These are phyloP conservation scores for Pantherophis guttatus DNA, from an alignment of 2,113 vertebrate genomes.

Conservation along the genomic window DNA sequence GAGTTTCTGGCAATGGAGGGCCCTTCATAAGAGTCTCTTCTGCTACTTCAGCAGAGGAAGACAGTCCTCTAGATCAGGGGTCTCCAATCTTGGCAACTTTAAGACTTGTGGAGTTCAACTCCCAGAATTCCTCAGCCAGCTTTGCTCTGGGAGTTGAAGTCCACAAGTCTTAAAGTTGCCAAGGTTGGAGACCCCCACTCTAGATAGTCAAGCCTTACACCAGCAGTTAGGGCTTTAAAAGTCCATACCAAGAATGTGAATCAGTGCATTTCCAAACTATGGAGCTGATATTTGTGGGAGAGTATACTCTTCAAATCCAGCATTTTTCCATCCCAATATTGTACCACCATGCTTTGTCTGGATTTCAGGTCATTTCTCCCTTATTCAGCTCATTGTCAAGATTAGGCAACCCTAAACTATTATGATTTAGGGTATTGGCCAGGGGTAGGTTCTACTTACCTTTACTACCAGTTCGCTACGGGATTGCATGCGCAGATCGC, in stretches of 20 bases:
- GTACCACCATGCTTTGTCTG: neutral
- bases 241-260: neutral
- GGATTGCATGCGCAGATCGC: no score
- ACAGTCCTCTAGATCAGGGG: neutral
- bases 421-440: neutral
- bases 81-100: no score
- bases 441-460: no score
- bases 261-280: neutral
- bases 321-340: neutral
- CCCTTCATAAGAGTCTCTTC: neutral
- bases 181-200: no score
- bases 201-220: neutral
- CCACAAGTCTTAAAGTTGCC: no score
- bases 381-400: neutral
- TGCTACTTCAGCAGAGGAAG: neutral
- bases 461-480: no score
- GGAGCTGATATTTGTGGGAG: neutral
- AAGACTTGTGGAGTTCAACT: no score
- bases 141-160: no score
- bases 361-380: neutral
- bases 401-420: neutral
- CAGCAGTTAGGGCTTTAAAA: neutral
- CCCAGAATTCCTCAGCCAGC: no score
- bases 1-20: neutral
- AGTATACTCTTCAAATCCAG: neutral